Evolutionary conservation across 2,797 vertebrate species (phyloP), one percentile per base, ranked within the genome.

Genomic region (Carduelis carduelis): DNA sequence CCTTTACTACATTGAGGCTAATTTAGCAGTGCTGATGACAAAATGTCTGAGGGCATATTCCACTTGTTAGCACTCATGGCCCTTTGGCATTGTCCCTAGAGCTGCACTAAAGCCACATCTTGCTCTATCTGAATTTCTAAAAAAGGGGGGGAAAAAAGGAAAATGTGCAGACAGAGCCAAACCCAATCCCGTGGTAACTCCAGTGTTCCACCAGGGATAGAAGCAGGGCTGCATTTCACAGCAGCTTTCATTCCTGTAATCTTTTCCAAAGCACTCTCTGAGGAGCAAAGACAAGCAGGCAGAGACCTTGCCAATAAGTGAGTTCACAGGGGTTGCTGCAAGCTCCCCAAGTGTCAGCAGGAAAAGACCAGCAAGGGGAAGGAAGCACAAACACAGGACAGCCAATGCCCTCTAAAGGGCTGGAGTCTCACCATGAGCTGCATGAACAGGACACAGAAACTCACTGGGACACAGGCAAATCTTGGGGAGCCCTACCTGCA

Each of bases 221-320:
- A 93, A 86, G 89, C 4, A 90, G 27, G 56, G 68, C 83, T 95
- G 79, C 86, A 20, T 96, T 96, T 96, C 91, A 92, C 72, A 94
- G 89, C 85, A 94, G 90, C 49, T 87, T 81, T 95, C 91, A 69
- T 89, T 91, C 82, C 72, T 95, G 76, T 82, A 89, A 89, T 89
- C 86, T 89, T 96, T 97, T 91, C 88, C 93, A 92, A 93, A 95
- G 94, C 82, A 83, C 44, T 76, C 77, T 95, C 92, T 59, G 87
- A 93, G 89, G 91, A 92, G 76, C 79, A 91, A 87, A 79, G 89
- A 95, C 89, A 96, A 94, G 93, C 72, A 94, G 96, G 93, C 96
- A 97, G 91, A 94, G 75, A 75, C 83, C 70, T 56, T 95, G 93
- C 89, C 94, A 98, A 49, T 74, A 95, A 96, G 93, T 55, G 93